Evolutionary conservation across 2,797 vertebrate genomes (phyloP), one percentile per base, ranked within the genome.

Genomic region (Diplodus sargus): DNA sequence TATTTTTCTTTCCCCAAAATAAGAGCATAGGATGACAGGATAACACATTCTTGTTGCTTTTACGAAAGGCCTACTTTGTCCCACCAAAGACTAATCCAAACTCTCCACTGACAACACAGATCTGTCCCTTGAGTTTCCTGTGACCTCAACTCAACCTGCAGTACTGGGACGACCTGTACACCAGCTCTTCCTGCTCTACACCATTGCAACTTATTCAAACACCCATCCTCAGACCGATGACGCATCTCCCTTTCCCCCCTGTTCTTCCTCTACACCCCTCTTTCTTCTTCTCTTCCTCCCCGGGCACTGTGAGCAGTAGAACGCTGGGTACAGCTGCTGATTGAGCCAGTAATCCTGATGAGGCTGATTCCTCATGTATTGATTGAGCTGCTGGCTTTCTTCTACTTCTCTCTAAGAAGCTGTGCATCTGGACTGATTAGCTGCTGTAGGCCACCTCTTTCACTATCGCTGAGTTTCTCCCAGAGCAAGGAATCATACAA

Each of bases 381-480:
- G 90, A 90, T 90, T 89, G 87, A 91, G 90, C 87, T 87, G 83
- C 87, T 87, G 81, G 78, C 86, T 88, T 88, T 92, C 80, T 84
- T 86, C 66, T 89, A n/a, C 74, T 83, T 69, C 17, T 64, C 90
- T 92, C 82, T 88, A 57, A 87, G 89, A 90, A 86, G 89, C 80
- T 72, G 87, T 88, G 84, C 86, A 90, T 91, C 82, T 92, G 88
- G 83, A 89, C 84, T 90, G 91, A 93, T 87, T 89, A 90, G 79
- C 85, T 59, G 88, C 90, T 91, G 81, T 82, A 89, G 90, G 89
- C 86, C 90, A 88, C 81, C 75, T 83, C 85, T 84, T 84, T 80
- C 78, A 64, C 75, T 65, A 78, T 69, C 47, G 15, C 71, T 85
- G 73, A 39, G 63, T 82, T 88, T 77, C 73, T 88, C 86, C 85